phyloP scores from a whole-genome alignment of 2,113 vertebrate genomes.

The Pogona vitticeps region DNA sequence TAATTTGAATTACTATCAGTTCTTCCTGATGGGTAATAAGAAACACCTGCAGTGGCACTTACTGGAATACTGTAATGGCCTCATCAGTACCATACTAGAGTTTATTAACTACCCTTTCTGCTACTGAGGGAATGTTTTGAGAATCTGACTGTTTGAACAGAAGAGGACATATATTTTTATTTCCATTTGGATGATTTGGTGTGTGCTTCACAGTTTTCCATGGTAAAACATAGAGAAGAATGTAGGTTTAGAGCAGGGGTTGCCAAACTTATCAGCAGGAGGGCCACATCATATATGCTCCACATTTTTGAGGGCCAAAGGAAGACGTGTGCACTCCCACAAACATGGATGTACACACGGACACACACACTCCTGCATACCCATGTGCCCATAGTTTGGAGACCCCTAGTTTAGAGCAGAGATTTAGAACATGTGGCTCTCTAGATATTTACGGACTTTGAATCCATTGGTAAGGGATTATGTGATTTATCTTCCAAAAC shows the following conservation, averaged over 20 bases:
- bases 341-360: too few species aligned
- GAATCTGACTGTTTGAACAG: conserved; percentile 18
- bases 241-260: background rate
- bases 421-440: background rate
- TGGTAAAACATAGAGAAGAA: background rate
- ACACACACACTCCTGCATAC: too few species aligned
- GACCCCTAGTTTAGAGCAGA: background rate
- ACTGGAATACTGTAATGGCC: conserved; percentile 1
- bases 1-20: conserved; percentile 63
- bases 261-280: too few species aligned
- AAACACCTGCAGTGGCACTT: conserved; percentile 10
- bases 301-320: too few species aligned
- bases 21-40: conserved; percentile 39
- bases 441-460: background rate
- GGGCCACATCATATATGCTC: too few species aligned
- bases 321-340: too few species aligned
- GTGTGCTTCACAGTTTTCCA: background rate
- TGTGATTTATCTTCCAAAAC: too few species aligned
- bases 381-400: too few species aligned
- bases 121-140: background rate
- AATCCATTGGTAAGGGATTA: background rate
- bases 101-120: conserved; percentile 11
- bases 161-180: background rate
- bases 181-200: conserved; percentile 18
- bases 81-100: conserved; percentile 22